phyloP scores from a whole-genome alignment of 2,888 invertebrate genomes.

The Sesia apiformis region DNA sequence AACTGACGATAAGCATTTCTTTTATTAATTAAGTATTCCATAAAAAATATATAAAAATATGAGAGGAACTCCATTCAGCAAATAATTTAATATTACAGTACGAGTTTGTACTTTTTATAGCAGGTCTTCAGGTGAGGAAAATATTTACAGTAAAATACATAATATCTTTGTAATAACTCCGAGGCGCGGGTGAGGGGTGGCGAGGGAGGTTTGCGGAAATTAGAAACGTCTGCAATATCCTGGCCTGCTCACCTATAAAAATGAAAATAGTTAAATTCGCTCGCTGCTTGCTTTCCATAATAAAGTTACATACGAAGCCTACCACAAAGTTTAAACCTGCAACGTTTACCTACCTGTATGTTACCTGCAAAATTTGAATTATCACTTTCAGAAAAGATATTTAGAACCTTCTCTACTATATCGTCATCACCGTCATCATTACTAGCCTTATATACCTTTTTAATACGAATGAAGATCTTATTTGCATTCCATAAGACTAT shows the following conservation, averaged over 20 bases:
- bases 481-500: no score
- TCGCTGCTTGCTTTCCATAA: constrained; percentile 5
- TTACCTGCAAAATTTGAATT: no score
- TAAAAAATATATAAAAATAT: not conserved
- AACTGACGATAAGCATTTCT: no score
- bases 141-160: constrained; percentile 36
- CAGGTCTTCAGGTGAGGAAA: constrained; percentile 14
- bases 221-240: constrained; percentile 48
- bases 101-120: not conserved
- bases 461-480: not conserved
- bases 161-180: constrained; percentile 30
- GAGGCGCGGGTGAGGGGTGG: constrained; percentile 8
- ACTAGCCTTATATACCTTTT: no score
- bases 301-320: no score
- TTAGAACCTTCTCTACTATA: no score
- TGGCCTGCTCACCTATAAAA: constrained; percentile 35
- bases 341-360: no score
- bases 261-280: constrained; percentile 32
- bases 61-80: not conserved
- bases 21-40: not conserved
- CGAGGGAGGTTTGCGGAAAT: constrained; percentile 35
- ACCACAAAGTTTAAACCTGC: no score
- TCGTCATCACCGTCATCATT: no score
- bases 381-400: no score
- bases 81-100: not conserved